Conservation (phyloP, 2,113 vertebrate species). For the Tamias sibiricus region DNA sequence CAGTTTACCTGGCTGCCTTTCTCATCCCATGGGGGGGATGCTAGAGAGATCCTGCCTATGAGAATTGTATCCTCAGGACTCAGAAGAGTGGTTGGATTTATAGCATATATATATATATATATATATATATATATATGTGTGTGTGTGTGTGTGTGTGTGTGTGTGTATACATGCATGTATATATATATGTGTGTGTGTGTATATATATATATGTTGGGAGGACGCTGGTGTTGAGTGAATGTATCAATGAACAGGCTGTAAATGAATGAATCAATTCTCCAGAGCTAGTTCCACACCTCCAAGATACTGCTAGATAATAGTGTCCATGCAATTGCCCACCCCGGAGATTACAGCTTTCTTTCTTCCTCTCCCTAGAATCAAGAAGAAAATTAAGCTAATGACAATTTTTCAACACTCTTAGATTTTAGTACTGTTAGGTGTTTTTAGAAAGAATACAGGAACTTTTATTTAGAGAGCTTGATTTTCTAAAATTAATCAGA, state of each 20-base stretch:
- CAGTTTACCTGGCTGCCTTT: background rate
- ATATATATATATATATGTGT: background rate
- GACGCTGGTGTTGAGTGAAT: background rate
- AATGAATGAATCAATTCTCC: slow-evolving; percentile 28
- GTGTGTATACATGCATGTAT: background rate
- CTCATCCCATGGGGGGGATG: no score
- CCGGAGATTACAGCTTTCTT: background rate
- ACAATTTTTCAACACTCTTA: background rate
- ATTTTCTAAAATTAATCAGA: background rate
- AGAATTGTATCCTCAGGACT: background rate
- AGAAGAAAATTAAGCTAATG: background rate
- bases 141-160: no score
- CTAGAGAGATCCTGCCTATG: background rate
- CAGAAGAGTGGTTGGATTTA: background rate
- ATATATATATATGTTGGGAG: background rate
- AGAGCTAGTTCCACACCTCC: background rate
- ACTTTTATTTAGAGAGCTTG: background rate
- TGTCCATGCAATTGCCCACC: background rate
- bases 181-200: background rate
- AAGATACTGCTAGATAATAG: background rate
- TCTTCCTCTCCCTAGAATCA: background rate
- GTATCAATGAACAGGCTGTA: background rate
- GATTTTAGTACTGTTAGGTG: background rate
- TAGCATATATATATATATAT: background rate
- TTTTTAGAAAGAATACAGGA: background rate